Conservation (phyloP, 2,797 vertebrate species). For the Semaprochilodus insignis region DNA sequence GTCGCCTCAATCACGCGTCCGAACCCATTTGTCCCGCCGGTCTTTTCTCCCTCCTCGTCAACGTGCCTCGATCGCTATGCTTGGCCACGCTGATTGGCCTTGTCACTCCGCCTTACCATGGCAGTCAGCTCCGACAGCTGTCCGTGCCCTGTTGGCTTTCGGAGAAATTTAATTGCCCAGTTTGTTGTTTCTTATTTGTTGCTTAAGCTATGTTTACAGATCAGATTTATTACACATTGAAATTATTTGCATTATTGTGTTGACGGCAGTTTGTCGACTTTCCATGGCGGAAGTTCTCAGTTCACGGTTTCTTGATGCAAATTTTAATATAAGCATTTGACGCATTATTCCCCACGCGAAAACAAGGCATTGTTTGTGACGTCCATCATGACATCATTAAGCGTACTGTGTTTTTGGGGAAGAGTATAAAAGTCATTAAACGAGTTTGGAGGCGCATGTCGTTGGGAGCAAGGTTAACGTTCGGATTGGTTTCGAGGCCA, state of each 20-base stretch:
- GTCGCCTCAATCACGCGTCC: slow-evolving; percentile 16
- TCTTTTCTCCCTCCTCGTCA: slow-evolving; percentile 35
- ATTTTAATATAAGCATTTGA: too few species aligned
- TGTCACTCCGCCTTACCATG: slow-evolving; percentile 7
- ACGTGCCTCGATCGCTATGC: slow-evolving; percentile 7
- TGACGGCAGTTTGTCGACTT: not conserved
- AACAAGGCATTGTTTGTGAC: slow-evolving; percentile 24
- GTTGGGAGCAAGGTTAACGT: slow-evolving; percentile 51
- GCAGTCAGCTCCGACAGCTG: not conserved
- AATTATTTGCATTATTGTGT: not conserved
- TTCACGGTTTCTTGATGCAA: too few species aligned
- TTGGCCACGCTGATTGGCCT: slow-evolving; percentile 27
- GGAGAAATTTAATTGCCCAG: not conserved
- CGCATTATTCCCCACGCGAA: not conserved
- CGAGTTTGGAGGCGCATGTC: slow-evolving; percentile 37
- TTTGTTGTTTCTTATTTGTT: not conserved
- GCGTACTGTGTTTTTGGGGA: slow-evolving; percentile 16
- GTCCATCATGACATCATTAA: slow-evolving; percentile 27
- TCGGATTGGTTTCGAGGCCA: slow-evolving; percentile 50
- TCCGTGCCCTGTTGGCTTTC: not conserved
- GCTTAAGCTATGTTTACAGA: not conserved
- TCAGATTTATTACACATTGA: not conserved
- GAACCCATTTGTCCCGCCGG: slow-evolving; percentile 33
- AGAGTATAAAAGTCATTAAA: slow-evolving; percentile 47
- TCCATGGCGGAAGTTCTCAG: too few species aligned